Conservation (phyloP, 1,140 invertebrate genomes). For the Trachymyrmex septentrionalis region DNA sequence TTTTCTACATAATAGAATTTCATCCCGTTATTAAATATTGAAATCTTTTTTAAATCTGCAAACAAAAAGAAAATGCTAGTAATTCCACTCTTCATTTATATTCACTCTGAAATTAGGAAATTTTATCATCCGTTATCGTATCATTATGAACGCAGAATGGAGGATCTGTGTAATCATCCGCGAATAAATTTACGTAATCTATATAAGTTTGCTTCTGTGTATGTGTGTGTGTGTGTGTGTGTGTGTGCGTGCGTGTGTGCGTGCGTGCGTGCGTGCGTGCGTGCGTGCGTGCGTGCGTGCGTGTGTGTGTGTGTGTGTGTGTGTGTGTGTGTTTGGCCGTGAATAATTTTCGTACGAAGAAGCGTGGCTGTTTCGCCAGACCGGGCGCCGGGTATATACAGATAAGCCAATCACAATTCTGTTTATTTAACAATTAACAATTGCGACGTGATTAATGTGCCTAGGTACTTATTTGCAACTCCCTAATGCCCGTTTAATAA, state of each 20-base stretch:
- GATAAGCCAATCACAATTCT: background rate
- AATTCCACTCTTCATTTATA: background rate
- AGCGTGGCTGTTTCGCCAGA: constrained; percentile 1
- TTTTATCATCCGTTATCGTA: background rate
- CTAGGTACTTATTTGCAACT: constrained; percentile 37
- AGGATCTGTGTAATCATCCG: background rate
- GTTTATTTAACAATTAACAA: constrained; percentile 38
- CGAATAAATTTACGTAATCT: constrained; percentile 24
- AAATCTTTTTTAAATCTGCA: background rate
- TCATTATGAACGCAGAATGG: background rate
- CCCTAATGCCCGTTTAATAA: background rate
- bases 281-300: background rate
- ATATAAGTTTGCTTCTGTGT: constrained; percentile 11
- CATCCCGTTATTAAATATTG: background rate
- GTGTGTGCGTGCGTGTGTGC: background rate
- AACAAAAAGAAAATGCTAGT: background rate
- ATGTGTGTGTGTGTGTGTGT: background rate
- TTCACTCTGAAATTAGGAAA: background rate
- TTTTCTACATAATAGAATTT: background rate
- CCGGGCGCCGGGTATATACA: background rate
- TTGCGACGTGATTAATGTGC: constrained; percentile 42
- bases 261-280: background rate
- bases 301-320: background rate
- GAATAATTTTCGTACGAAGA: constrained; percentile 41
- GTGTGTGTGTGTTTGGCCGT: background rate